Evolutionary conservation across 2,888 invertebrate genomes (phyloP), one percentile per base, ranked within the genome.

Genomic region (Caradrina kadenii): DNA sequence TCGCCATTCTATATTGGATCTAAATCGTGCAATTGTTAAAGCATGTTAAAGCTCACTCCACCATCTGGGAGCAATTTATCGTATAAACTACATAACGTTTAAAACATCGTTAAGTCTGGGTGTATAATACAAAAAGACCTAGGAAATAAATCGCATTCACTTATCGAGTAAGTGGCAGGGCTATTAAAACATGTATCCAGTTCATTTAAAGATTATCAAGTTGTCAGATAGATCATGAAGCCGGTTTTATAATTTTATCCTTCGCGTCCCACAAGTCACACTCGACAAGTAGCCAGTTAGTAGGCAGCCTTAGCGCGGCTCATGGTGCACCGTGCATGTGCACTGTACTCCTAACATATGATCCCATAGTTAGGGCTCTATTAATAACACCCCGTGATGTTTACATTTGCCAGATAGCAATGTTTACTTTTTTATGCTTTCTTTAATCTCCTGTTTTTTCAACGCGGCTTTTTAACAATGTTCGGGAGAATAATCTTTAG

Each of bases 351-450:
- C 74, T 83, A 86, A 88, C 88, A 86, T 88, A 88, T 88, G 88
- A 89, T 90, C 88, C 89, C 86, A 84, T 87, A 86, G 86, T 86
- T 85, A 86, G 85, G 81, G 79, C 85, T 90, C 93, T 94, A 93
- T 91, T 93, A 93, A 93, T 94, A 94, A 91, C 93, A 84, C 85
- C 80, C 79, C 80, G 69, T 68, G 59, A 75, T 93, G 93, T 93
- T 93, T 94, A 93, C 92, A 88, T 85, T 82, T 81, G 81, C 86
- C 88, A 92, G 92, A 94, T 91, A 92, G 88, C 89, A 93, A 88
- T 93, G 93, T 94, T 94, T 93, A 93, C 90, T 87, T 90, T 90
- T 89, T 90, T 85, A 88, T 82, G 84, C 86, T 88, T 82, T 82
- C 82, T 82, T 89, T 88, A 87, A 89, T 89, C 89, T 89, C 69